These are phyloP conservation scores for Ctenicera cuprea DNA, from an alignment of 2,888 invertebrate genomes.

Conservation along the genomic window DNA sequence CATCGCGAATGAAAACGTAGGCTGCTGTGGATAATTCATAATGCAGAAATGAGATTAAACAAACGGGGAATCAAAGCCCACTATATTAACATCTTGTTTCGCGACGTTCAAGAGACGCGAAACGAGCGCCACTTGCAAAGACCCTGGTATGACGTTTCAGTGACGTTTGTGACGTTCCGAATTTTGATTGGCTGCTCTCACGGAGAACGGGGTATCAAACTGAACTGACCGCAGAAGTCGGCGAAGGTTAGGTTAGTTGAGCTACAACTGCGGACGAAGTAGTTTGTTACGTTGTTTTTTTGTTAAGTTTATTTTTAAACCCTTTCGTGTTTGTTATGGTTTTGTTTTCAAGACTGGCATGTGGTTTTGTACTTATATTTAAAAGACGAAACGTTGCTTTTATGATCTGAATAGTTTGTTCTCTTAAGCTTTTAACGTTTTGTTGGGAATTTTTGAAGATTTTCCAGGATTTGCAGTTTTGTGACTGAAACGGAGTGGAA, in stretches of 20 bases:
- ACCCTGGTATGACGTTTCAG: conserved; percentile 59
- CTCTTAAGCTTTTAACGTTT: not conserved
- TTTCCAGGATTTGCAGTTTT: not conserved
- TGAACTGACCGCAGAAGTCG: conserved; percentile 67
- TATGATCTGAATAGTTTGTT: not conserved
- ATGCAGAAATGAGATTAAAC: conserved; percentile 14
- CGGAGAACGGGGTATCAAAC: conserved; percentile 63
- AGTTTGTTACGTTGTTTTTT: conserved; percentile 44
- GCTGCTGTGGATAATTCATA: conserved; percentile 14
- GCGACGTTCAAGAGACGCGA: conserved; percentile 38
- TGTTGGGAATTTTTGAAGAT: not conserved
- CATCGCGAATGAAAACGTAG: conserved; percentile 9
- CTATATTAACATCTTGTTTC: conserved; percentile 39
- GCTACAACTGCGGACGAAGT: conserved; percentile 59
- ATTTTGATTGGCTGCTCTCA: conserved; percentile 62
- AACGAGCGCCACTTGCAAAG: conserved; percentile 63
- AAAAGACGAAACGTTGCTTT: not conserved
- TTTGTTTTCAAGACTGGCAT: conserved; percentile 25
- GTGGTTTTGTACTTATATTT: conserved; percentile 13
- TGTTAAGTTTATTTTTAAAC: conserved; percentile 41
- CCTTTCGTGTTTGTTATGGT: conserved; percentile 43
- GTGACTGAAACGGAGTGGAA: not conserved
- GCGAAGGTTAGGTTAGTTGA: conserved; percentile 68
- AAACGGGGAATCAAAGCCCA: conserved; percentile 21
- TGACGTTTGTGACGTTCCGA: conserved; percentile 64